Evolutionary conservation across 2,888 invertebrate genomes (phyloP), one percentile per base, ranked within the genome.

Genomic region (Rhamphomyia laevipes): DNA sequence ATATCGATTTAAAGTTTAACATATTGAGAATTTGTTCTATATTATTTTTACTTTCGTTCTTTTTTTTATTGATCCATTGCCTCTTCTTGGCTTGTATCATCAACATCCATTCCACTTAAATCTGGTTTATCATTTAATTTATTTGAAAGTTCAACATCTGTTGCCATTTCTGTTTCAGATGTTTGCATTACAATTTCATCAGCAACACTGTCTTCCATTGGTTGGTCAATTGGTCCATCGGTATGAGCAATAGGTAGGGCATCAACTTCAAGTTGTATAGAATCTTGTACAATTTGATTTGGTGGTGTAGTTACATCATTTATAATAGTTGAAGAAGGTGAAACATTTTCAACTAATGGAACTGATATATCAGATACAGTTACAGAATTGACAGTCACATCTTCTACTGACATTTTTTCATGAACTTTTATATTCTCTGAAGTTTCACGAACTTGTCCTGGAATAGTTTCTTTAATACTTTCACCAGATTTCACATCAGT

Each of bases 51-150:
- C 7, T 27, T 27, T 27, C n/a, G 23, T 9, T 27, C 9, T 27
- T 27, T 27, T 27, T 27, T 27, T 27, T 70, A 70, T 57, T 70
- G 70, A 58, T 69, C 67, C 70, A 70, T 70, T 48, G 70, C 69
- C 38, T 55, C 56, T 58, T 69, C 67, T 48, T 67, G 68, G 57
- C 68, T 70, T 54, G 67, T 67, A 46, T 70, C 70, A 44, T 70
- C 70, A 16, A 70, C 65, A 50, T 70, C 70, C 70, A 70, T 70
- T 47, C 65, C 65, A 35, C 63, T 63, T 11, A 62, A 60, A 51
- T 65, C 67, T 37, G 31, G 17, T 35, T 53, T 52, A 16, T 47
- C 51, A 21, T 49, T 49, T 16, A 68, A 65, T 53, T 67, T 67
- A 49, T 57, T 42, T 48, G 51, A 51, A 11, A 58, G 56, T 2